phyloP scores from a whole-genome alignment of 2,888 invertebrate species.

The Itoplectis maculator region DNA sequence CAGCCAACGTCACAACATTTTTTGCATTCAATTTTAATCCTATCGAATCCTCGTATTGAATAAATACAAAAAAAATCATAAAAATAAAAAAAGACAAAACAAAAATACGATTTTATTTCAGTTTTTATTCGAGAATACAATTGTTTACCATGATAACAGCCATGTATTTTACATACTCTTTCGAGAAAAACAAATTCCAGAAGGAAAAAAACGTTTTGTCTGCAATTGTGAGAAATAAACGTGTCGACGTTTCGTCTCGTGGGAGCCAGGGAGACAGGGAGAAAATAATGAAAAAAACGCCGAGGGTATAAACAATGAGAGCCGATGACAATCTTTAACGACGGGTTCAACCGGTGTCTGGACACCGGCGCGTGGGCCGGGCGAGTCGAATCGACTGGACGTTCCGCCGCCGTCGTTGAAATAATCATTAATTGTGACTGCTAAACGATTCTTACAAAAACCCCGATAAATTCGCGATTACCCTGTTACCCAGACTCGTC shows the following conservation, averaged over 20 bases:
- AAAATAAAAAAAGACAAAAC: not conserved
- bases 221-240: conserved; percentile 20
- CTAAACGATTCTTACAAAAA: conserved; percentile 32
- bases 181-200: not conserved
- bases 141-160: conserved; percentile 23
- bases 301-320: conserved; percentile 44
- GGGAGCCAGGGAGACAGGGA: conserved; percentile 24
- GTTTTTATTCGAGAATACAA: conserved; percentile 35
- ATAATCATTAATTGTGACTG: conserved; percentile 49
- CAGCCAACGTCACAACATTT: conserved; percentile 14
- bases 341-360: conserved; percentile 51
- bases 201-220: conserved; percentile 11
- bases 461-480: conserved; percentile 40
- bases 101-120: conserved; percentile 19
- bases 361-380: conserved; percentile 40
- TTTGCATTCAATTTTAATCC: conserved; percentile 37
- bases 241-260: conserved; percentile 24
- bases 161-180: conserved; percentile 19
- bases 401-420: conserved; percentile 49
- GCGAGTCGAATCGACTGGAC: conserved; percentile 32
- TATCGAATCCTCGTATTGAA: conserved; percentile 30
- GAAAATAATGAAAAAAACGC: conserved; percentile 18
- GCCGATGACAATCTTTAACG: conserved; percentile 69
- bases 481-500: conserved; percentile 13
- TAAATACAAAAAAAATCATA: not conserved